Base-by-base conservation (phyloP, 2,113 vertebrate genomes). In the Perca schrenkii region DNA sequence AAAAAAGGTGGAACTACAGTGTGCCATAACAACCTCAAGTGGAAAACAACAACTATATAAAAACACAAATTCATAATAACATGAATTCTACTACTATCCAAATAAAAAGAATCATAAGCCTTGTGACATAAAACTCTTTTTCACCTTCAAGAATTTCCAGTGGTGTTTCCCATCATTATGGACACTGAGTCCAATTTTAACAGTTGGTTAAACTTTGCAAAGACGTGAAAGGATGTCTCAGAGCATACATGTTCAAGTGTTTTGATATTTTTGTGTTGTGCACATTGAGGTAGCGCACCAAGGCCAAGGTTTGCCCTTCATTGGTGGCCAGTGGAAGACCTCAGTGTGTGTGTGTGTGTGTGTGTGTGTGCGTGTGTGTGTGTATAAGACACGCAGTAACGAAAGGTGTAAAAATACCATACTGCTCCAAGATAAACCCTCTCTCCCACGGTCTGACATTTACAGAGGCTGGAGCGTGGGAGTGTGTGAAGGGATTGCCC, bases 361-460 rank as follows among this genome's bases (percentile, higher is more conserved):
- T 68, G 78, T 66, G 68, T 54, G 73, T 66, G 66, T 72, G 79
- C 73, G 43, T 68, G 28, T 80, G 56, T 60, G 57, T 31, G 57
- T 16, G 57, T 60, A 52, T 82, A 56, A 79, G 49, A 40, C 53
- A 63, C 28, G 58, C 64, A 60, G 87, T 86, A 91, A 89, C 43
- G 58, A 93, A 92, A 93, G 90, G 94, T 95, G 93, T 92, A 93
- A 95, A 95, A 95, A 95, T 95, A 94, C 87, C 76, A 83, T 22
- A 21, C 66, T 0, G 52, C 77, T 95, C 94, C 94, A 95, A 95
- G 91, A 94, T 93, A 94, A 95, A 94, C 93, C 88, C 65, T 78
- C 85, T 91, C 83, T 93, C 91, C 86, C 76, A 85, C 76, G 61
- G 83, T 81, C 79, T 94, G 93, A 94, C 94, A 95, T 95, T 95